phyloP scores from a whole-genome alignment of 1,140 invertebrate species.

The Spodoptera frugiperda region DNA sequence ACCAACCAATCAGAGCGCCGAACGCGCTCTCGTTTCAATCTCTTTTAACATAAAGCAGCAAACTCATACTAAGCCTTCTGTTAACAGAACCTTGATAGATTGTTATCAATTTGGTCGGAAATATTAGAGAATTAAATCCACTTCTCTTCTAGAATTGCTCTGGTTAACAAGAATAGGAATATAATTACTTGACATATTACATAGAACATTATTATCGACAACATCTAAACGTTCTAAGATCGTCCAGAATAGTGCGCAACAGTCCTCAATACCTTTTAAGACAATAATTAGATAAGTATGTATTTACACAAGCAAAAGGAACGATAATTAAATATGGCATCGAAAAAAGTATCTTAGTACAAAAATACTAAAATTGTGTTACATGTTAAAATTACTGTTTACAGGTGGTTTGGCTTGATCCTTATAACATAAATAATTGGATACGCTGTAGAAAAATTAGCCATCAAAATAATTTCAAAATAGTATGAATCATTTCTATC shows the following conservation, averaged over 20 bases:
- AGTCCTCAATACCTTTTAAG: slow-evolving; percentile 6
- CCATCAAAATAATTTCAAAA: background rate
- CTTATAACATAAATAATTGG: background rate
- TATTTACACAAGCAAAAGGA: slow-evolving; percentile 19
- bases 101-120: background rate
- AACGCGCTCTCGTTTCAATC: too few relatives aligned
- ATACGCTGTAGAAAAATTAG: too few relatives aligned
- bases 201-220: too few relatives aligned
- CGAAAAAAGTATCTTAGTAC: slow-evolving; percentile 19
- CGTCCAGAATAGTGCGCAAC: slow-evolving; percentile 10
- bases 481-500: background rate
- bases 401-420: slow-evolving; percentile 7
- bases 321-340: slow-evolving; percentile 37
- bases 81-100: background rate
- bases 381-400: background rate
- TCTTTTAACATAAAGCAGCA: too few relatives aligned
- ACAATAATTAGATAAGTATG: too few relatives aligned
- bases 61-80: too few relatives aligned
- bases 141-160: too few relatives aligned
- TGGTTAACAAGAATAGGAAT: too few relatives aligned
- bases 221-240: too few relatives aligned
- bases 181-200: too few relatives aligned
- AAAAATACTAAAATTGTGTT: slow-evolving; percentile 7
- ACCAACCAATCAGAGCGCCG: too few relatives aligned
- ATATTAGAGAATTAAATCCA: background rate